Conservation (phyloP, 2,888 invertebrate species). For the Dryomyza anilis region DNA sequence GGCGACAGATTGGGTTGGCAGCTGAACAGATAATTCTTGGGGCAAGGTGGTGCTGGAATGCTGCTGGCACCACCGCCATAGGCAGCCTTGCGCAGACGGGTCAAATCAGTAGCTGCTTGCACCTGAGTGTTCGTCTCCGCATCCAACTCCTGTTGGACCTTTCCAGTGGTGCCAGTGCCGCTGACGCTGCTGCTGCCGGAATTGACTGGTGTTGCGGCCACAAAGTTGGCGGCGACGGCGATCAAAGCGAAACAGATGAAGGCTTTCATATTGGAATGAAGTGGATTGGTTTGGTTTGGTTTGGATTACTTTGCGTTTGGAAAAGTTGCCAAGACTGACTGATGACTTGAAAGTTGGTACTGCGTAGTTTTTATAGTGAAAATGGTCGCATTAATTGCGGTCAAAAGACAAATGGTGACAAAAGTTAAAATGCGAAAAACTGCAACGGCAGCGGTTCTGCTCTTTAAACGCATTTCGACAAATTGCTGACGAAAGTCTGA, state of each 20-base stretch:
- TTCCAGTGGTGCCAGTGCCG: conserved; percentile 16
- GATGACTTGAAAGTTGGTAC: conserved; percentile 34
- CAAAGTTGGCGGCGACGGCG: conserved; percentile 36
- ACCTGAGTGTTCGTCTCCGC: conserved; percentile 37
- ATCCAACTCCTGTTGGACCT: conserved; percentile 4
- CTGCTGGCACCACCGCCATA: background rate
- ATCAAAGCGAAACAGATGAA: conserved; percentile 46
- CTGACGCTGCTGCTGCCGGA: conserved; percentile 9
- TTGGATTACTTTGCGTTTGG: conserved; percentile 23
- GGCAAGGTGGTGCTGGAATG: conserved; percentile 44
- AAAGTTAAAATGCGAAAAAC: too few relatives aligned
- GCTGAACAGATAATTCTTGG: conserved; percentile 48
- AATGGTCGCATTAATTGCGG: background rate
- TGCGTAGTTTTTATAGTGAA: conserved; percentile 39
- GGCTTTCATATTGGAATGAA: conserved; percentile 48
- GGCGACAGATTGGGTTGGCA: conserved; percentile 46
- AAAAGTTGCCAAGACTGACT: conserved; percentile 43
- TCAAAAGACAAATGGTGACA: background rate
- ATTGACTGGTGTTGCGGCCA: conserved; percentile 41
- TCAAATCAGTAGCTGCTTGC: conserved; percentile 43
- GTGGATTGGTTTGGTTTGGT: conserved; percentile 24
- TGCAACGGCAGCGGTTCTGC: background rate
- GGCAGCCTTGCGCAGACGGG: conserved; percentile 45
- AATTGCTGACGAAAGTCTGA: background rate
- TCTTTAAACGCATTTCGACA: background rate